Base-by-base conservation (phyloP, 2,888 invertebrate species). In the Sthenelais limicola region DNA sequence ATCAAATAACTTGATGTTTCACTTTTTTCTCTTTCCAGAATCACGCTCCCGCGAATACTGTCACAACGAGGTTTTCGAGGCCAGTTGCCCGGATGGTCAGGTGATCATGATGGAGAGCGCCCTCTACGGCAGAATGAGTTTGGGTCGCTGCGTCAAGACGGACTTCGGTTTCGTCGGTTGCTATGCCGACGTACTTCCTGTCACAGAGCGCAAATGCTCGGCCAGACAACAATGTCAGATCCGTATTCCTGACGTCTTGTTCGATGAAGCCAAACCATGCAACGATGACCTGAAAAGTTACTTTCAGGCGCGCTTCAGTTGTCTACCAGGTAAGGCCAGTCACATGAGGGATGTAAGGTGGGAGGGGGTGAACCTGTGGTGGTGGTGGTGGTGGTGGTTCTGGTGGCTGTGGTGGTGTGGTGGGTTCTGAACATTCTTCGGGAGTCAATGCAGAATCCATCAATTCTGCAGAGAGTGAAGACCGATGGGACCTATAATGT, bases 201-300 rank as follows among this genome's bases (percentile, higher is more conserved):
- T 73, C 47, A 48, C 68, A 30, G 71, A 73, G 56, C 66, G 71
- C 47, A 54, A 73, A 26, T 75, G 75, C 58, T 71, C 71, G 7
- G 75, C 71, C 1, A 62, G 75, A 35, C 73, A 68, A 51, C 43
- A 49, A 30, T 75, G 75, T 51, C 62, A 51, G 52, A 71, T 75
- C 33, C 51, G 75, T n/a, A 56, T 75, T 7, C 75, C 75, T 9
- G 75, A 75, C 32, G 43, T 54, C 0, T 56, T 67, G 54, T 66
- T 75, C 67, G 75, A 75, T 26, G 51, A 68, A n/a, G 67, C 71
- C 15, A 71, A 72, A 35, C 75, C 75, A 3, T 75, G 75, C 73
- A 73, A 75, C 33, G 71, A 75, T 15, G 75, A 75, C 68, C 68
- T 75, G n/a, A 73, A 70, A 15, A 75, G 70, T 48, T 75, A 75